Evolutionary conservation across 2,797 vertebrate genomes (phyloP), one percentile per base, ranked within the genome.

Genomic region (Coluber constrictor): DNA sequence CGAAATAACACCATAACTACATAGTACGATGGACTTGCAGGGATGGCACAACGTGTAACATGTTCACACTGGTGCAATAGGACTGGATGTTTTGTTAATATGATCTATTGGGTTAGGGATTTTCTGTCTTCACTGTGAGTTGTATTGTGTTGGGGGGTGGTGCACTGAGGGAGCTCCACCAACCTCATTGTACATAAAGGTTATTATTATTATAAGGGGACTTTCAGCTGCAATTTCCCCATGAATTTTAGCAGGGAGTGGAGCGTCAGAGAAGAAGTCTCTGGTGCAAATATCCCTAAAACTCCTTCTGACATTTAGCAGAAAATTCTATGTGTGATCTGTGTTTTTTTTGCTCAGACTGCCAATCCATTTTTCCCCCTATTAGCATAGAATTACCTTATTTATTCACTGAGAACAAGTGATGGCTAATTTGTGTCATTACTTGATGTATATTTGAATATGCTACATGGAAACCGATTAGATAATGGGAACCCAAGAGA

Each of bases 381-480:
- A 83, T 93, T 54, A 37, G 91, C 79, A 6, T 61, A 16, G 66
- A 91, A 3, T 91, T 90, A 63, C 47, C 74, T 87, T 91, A 90
- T 95, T 29, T 29, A 0, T 60, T 95, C 57, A 23, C 93, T 0
- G 92, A 91, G 94, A 90, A 95, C 18, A 92, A 96, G 94, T 93
- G 90, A 93, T 94, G 93, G 94, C 92, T 92, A 90, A 93, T 95
- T 93, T 94, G 92, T 96, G 95, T 95, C 96, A 95, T 93, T 93
- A 92, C 74, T 93, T 60, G 94, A 96, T 32, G 94, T 2, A 94
- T 89, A 6, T 93, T 96, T 90, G 95, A 94, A 95, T 92, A 59
- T 0, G 63, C 94, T 94, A 90, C 94, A 93, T 66, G 90, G 94
- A 94, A 95, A 96, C 94, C 94, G 95, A 95, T 95, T 95, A 96